Evolutionary conservation across 2,113 vertebrate genomes (phyloP).

Genomic region (Manacus vitellinus): DNA sequence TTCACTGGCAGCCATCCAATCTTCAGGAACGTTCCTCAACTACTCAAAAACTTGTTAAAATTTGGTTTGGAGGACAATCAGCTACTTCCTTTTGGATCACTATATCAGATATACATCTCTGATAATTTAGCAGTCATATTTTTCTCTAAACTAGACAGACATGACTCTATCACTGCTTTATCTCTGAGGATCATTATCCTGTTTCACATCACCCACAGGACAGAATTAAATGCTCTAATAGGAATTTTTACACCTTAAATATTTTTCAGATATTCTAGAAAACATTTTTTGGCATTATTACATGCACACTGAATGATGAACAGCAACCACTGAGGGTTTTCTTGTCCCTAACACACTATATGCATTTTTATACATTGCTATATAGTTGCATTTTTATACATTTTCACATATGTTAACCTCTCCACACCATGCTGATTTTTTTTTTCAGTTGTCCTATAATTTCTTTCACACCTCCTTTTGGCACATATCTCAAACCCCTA

Average conservation of each 20-base stretch:
- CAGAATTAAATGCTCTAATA: neutral
- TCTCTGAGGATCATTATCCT: neutral
- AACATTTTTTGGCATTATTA: neutral
- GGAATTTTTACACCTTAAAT: neutral
- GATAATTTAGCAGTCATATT: neutral
- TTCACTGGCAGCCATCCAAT: neutral
- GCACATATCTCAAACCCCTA: neutral
- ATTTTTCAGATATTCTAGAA: neutral
- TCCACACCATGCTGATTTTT: neutral
- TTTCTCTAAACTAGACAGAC: neutral
- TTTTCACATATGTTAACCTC: neutral
- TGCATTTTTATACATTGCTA: neutral
- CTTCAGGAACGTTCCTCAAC: neutral
- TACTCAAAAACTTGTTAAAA: neutral
- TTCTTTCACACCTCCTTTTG: neutral
- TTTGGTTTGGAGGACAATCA: neutral
- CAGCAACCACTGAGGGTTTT: fast-evolving
- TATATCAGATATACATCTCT: neutral
- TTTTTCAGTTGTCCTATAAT: neutral
- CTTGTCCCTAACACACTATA: neutral
- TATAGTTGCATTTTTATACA: neutral
- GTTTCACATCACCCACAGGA: neutral
- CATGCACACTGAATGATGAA: neutral
- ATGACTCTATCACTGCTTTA: neutral
- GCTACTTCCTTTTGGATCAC: neutral